Percentiles rank a stretch among this genome's conserved stretches.
These are phyloP conservation scores for Callospermophilus lateralis DNA, from an alignment of 2,113 vertebrate species.

Conservation along the genomic window DNA sequence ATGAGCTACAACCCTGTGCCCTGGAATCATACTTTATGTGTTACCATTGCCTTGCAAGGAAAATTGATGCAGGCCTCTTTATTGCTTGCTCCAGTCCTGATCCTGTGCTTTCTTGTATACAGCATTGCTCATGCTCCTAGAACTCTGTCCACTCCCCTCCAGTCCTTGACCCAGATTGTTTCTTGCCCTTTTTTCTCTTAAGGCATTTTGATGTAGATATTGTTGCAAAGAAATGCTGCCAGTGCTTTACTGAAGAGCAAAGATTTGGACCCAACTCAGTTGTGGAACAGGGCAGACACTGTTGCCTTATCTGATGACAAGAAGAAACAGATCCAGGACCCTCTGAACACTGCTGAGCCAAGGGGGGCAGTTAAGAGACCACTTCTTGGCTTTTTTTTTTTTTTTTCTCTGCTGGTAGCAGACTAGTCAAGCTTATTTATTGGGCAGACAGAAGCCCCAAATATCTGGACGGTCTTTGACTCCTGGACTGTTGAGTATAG, in stretches of 20 bases:
- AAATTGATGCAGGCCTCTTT: not conserved
- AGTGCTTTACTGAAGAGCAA: not conserved
- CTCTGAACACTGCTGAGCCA: not conserved
- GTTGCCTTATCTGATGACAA: not conserved
- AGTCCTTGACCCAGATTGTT: not conserved
- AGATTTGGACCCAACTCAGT: not conserved
- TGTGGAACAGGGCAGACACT: not conserved
- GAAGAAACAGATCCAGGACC: not conserved
- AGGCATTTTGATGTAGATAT: not conserved
- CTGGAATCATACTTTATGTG: not conserved
- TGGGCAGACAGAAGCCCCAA: not conserved
- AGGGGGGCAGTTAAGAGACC: not conserved
- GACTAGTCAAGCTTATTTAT: not conserved
- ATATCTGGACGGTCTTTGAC: not conserved
- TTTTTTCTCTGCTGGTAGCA: not conserved
- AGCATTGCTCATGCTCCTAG: not conserved
- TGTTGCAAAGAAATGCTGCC: not conserved
- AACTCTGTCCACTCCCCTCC: not conserved
- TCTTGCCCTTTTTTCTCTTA: not conserved
- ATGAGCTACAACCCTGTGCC: too few species aligned
- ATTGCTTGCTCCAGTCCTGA: not conserved
- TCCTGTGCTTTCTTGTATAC: not conserved
- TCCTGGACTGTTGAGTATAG: not conserved
- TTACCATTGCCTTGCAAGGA: conserved; percentile 1
- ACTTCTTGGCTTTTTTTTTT: not conserved